Base-by-base conservation (phyloP, 2,113 vertebrate species). In the Panthera tigris region DNA sequence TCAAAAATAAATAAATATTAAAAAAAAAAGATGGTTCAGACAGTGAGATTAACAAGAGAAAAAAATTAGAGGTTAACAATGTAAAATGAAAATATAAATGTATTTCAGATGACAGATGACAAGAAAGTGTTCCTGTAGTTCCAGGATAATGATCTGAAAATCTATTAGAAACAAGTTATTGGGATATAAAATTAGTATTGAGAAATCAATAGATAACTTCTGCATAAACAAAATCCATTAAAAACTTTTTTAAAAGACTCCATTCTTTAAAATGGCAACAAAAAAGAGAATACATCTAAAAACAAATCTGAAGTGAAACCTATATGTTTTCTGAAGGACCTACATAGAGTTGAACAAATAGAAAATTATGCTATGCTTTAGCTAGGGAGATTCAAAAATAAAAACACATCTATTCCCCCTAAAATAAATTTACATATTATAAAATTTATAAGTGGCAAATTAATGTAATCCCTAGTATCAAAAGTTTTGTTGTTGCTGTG, bases 171-270 rank as follows among this genome's bases (percentile, higher is more conserved):
- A 95, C 3, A 61, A 11, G 6, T 81, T 68, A 57, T 21, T 93
- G 65, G 25, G 13, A 50, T 81, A 81, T 86, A 89, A 92, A 92
- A 69, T 81, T 96, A 81, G 36, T 16, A 85, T n/a, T 80, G 25
- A 36, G 63, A 89, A 97, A 45, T 79, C 76, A 95, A n/a, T 79
- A 91, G 52, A 91, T 13, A 66, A 61, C 45, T 55, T 76, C 15
- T 86, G 57, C 50, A 74, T 45, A 66, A 79, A 91, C 11, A 91
- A 94, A 95, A 41, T 71, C 10, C 36, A 95, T 48, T 89, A 78
- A 89, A 89, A 55, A 33, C 55, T 9, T 76, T 57, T 33, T 71
- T 7, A 39, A 23, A 82, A 81, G 12, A 78, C 4, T 50, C 65
- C 10, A n/a, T 89, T 89, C 61, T 50, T 90, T 87, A 89, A 10